Percentiles rank a stretch among this genome's conserved stretches.
Evolutionary conservation across 2,888 invertebrate species (phyloP).

Genomic region (Acrocyrtus sp.): DNA sequence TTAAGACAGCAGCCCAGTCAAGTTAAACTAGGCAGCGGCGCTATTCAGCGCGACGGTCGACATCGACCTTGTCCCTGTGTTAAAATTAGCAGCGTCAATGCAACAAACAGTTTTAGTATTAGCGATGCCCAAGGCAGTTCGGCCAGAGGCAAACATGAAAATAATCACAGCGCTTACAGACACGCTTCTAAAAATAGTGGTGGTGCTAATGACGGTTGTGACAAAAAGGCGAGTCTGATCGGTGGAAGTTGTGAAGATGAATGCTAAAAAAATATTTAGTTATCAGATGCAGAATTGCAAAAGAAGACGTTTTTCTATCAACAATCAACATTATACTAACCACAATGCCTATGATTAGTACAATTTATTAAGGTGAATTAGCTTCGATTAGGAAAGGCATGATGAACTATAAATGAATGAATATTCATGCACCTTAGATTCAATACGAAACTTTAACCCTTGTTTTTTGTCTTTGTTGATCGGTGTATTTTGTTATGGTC

Average conservation of each 20-base stretch:
- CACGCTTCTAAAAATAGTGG: neutral
- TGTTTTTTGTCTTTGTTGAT: too few relatives aligned
- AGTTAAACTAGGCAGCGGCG: neutral
- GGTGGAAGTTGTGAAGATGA: neutral
- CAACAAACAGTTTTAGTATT: neutral
- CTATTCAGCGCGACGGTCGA: neutral
- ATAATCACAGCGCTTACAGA: neutral
- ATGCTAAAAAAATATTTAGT: conserved; percentile 8
- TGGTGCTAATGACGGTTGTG: too few relatives aligned
- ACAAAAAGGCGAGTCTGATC: too few relatives aligned
- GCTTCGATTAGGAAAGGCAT: neutral
- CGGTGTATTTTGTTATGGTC: too few relatives aligned
- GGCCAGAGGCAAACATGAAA: neutral
- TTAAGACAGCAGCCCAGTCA: neutral
- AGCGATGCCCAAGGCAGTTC: conserved; percentile 11
- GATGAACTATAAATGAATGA: neutral
- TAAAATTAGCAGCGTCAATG: neutral
- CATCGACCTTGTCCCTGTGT: conserved; percentile 26
- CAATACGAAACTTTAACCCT: too few relatives aligned
- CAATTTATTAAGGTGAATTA: neutral
- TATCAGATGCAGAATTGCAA: too few relatives aligned
- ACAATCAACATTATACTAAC: neutral
- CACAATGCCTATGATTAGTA: neutral
- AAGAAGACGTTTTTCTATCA: neutral
- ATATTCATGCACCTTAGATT: conserved; percentile 1